These are phyloP conservation scores for Tetramorium simillimum DNA, from an alignment of 1,140 invertebrate species.

Conservation along the genomic window DNA sequence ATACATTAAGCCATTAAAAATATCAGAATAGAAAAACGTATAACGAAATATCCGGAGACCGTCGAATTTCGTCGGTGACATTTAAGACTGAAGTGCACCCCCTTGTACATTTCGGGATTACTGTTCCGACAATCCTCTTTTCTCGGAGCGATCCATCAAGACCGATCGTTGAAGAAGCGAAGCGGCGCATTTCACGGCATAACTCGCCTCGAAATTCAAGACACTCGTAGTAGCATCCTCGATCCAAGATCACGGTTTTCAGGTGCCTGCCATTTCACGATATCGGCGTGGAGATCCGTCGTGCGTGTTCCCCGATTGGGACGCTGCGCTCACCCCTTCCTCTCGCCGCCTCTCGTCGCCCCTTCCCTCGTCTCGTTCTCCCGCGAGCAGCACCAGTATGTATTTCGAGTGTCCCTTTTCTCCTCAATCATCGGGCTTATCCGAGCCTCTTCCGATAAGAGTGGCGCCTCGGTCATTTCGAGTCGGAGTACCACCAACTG, in stretches of 20 bases:
- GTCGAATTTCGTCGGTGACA: not conserved
- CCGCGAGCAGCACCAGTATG: constrained; percentile 54
- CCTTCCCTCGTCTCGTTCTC: not conserved
- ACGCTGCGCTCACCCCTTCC: constrained; percentile 9
- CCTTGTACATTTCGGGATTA: not conserved
- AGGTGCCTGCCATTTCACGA: constrained; percentile 23
- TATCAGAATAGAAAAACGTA: not conserved
- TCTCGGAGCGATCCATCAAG: not conserved
- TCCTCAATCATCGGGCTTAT: constrained; percentile 80
- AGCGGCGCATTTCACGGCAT: not conserved
- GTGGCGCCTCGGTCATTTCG: constrained; percentile 80
- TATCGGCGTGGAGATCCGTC: constrained; percentile 35
- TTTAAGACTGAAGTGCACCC: not conserved
- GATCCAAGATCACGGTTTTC: constrained; percentile 13
- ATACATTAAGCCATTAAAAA: not conserved
- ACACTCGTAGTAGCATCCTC: not conserved
- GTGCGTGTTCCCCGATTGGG: constrained; percentile 61
- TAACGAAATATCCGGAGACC: not conserved
- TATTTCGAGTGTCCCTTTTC: constrained; percentile 73
- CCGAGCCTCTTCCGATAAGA: constrained; percentile 78
- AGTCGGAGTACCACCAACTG: constrained; percentile 46
- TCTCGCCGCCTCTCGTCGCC: not conserved
- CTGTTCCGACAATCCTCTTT: not conserved
- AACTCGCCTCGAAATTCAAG: not conserved
- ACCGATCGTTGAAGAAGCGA: not conserved